Percentiles rank a stretch among this genome's conserved stretches.
Evolutionary conservation across 2,888 invertebrate genomes (phyloP).

Genomic region (Monochamus alternatus): DNA sequence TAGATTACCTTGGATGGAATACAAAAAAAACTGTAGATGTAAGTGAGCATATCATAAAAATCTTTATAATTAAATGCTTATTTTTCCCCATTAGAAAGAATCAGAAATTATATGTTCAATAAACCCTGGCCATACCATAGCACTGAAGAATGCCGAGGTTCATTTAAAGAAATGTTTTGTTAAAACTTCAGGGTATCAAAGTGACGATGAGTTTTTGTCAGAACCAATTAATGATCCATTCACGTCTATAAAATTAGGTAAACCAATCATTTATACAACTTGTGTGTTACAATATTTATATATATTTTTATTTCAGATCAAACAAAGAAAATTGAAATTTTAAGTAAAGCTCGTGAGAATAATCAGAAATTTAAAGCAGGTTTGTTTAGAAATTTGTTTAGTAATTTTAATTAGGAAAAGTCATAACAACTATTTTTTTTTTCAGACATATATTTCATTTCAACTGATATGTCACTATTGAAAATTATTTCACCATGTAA

Average conservation of each 20-base stretch:
- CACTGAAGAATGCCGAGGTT: conserved; percentile 65
- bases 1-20: conserved; percentile 66
- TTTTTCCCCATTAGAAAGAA: conserved; percentile 60
- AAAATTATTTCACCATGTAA: conserved; percentile 40
- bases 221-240: conserved; percentile 63
- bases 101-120: conserved; percentile 70
- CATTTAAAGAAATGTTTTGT: conserved; percentile 72
- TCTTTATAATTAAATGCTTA: conserved; percentile 22
- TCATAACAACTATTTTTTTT: conserved; percentile 45
- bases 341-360: conserved; percentile 59
- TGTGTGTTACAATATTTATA: background rate
- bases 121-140: conserved; percentile 70
- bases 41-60: conserved; percentile 29
- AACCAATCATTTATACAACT: background rate
- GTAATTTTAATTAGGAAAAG: conserved; percentile 21
- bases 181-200: conserved; percentile 71
- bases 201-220: conserved; percentile 70
- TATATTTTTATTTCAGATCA: conserved; percentile 66
- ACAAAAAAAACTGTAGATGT: conserved; percentile 64
- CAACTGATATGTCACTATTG: conserved; percentile 40
- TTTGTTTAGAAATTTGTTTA: conserved; percentile 57
- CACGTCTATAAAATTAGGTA: conserved; percentile 68
- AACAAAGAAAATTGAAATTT: conserved; percentile 67
- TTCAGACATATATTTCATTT: conserved; percentile 48
- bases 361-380: conserved; percentile 65